Evolutionary conservation across 1,140 invertebrate species (phyloP), one percentile per base, ranked within the genome.

Genomic region (Bombyx mandarina): DNA sequence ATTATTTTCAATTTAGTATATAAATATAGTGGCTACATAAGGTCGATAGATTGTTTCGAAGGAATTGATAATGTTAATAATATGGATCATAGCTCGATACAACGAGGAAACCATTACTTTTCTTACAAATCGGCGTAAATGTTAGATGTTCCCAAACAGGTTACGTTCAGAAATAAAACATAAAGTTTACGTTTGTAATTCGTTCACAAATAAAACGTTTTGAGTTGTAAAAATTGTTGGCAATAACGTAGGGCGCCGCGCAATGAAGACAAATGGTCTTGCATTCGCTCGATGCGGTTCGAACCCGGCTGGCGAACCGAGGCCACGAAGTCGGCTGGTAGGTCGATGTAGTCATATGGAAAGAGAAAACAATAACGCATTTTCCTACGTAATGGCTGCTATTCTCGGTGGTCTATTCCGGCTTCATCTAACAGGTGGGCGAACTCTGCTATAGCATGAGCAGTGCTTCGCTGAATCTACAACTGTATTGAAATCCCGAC

Each of bases 241-340:
- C 54, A 63, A 57, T 56, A 63, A 45, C 54, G 35, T 26, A 45
- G 43, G 44, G 43, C 48, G 52, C 48, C 44, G 56, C 53, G 57
- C 60, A 63, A 71, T 62, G 62, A 71, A 71, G 66, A 71, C 62
- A 67, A 69, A 67, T 65, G 55, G 53, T 54, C 53, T 43, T 54
- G 53, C 53, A 54, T 45, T 54, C 53, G 43, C 7, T 43, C 18
- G 53, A 54, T 54, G 53, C 53, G 53, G 53, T 54, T 54, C 53
- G 44, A 54, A 43, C 43, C 43, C 43, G 44, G 45, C 12, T 54
- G 53, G 9, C 53, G 43, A 22, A 45, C 10, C 43, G 12, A 12
- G 43, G 44, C 44, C n/a, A 46, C 12, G 43, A 54, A 45, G 43
- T 22, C 50, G 10, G 8, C n/a, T 35, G 42, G 26, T 35, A 26